These are phyloP conservation scores for Trididemnum clinides DNA, from an alignment of 23 tunicate genomes.

Conservation along the genomic window DNA sequence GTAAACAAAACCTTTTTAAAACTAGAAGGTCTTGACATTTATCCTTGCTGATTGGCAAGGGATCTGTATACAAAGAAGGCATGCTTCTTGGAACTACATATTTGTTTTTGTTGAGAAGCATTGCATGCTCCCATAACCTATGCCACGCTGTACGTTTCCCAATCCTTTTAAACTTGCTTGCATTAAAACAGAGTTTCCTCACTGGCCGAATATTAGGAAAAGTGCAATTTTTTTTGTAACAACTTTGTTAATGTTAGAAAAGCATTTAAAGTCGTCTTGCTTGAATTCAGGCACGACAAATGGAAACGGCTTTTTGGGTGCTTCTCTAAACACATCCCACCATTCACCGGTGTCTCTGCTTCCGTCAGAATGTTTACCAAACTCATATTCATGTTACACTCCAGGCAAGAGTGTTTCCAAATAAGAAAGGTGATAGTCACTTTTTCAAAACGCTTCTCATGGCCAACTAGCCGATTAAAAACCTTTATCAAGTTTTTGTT, in stretches of 20 bases:
- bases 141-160: not conserved
- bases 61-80: not conserved
- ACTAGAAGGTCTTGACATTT: conserved; percentile 6
- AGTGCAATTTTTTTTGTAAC: not conserved
- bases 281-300: conserved; percentile 2
- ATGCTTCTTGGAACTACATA: not conserved
- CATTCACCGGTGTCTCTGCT: conserved; percentile 4
- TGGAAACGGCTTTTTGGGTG: not conserved
- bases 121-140: not conserved
- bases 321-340: conserved; percentile 6
- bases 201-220: conserved; percentile 13
- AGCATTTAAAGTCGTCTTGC: not conserved
- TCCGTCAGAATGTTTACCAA: not conserved
- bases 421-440: not conserved
- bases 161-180: not conserved
- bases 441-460: not conserved
- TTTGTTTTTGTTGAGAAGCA: not conserved
- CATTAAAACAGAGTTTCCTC: not conserved
- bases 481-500: no score
- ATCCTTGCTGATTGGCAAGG: not conserved
- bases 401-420: not conserved
- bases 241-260: not conserved
- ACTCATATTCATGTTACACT: conserved; percentile 5
- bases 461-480: not conserved
- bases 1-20: conserved; percentile 1